Percentiles rank a stretch among this genome's conserved stretches.
phyloP scores from a whole-genome alignment of 2,797 vertebrate genomes.

The Sebastes umbrosus region DNA sequence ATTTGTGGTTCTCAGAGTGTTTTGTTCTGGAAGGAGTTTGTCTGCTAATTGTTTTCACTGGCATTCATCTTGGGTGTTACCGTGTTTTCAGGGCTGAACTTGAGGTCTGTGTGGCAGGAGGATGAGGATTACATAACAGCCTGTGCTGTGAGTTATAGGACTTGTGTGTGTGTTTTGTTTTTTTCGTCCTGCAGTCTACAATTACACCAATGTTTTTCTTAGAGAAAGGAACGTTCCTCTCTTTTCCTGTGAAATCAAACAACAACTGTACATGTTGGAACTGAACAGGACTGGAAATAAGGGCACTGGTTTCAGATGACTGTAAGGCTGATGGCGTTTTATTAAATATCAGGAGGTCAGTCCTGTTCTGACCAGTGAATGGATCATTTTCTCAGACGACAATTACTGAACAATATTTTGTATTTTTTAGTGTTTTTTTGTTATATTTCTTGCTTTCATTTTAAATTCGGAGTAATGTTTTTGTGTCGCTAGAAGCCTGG shows the following conservation, averaged over 20 bases:
- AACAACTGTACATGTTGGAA: background rate
- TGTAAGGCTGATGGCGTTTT: background rate
- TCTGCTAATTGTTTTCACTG: slow-evolving; percentile 39
- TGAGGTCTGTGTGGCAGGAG: slow-evolving; percentile 27
- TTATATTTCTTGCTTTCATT: background rate
- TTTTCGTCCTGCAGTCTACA: slow-evolving; percentile 12
- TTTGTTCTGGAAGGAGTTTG: slow-evolving; percentile 2
- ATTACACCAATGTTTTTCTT: background rate
- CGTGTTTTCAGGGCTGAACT: slow-evolving; percentile 19
- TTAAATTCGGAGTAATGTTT: background rate
- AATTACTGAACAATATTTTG: background rate
- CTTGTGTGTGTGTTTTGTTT: background rate
- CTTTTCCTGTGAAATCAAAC: slow-evolving; percentile 9
- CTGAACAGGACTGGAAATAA: background rate
- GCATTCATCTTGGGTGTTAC: slow-evolving; percentile 45
- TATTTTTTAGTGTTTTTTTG: too few relatives aligned
- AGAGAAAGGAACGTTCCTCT: background rate
- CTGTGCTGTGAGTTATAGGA: slow-evolving; percentile 6
- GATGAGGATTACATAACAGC: slow-evolving; percentile 52
- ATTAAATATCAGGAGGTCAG: background rate
- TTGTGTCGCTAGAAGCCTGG: background rate
- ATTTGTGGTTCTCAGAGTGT: background rate
- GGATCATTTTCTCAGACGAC: background rate
- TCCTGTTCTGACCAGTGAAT: background rate
- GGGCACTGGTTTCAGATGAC: background rate